Evolutionary conservation across 1,140 invertebrate genomes (phyloP).

Genomic region (Schlechtendalia chinensis): DNA sequence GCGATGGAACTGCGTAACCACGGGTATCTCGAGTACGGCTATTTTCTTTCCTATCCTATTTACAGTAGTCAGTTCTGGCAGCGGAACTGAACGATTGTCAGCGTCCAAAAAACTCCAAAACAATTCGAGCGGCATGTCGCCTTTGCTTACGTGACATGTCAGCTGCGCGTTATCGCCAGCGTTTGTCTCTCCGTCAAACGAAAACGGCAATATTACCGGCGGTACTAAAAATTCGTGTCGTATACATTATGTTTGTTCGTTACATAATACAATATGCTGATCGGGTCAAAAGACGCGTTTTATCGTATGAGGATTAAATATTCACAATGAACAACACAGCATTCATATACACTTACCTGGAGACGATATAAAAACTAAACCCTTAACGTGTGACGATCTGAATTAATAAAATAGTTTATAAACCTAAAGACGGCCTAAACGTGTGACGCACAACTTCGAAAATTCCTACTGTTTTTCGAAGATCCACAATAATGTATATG

Average conservation of each 20-base stretch:
- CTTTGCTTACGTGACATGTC: conserved; percentile 61
- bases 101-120: conserved; percentile 46
- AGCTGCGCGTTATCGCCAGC: conserved; percentile 69
- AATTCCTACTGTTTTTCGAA: too few relatives aligned
- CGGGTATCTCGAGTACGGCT: conserved; percentile 58
- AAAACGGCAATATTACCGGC: conserved; percentile 66
- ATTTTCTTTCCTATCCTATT: conserved; percentile 55
- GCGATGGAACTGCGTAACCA: conserved; percentile 60
- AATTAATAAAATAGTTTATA: too few relatives aligned
- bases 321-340: neutral
- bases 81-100: conserved; percentile 13
- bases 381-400: neutral
- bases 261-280: neutral
- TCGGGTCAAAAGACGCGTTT: neutral
- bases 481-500: too few relatives aligned
- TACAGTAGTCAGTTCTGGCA: conserved; percentile 28
- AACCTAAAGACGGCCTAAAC: too few relatives aligned
- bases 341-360: neutral
- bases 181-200: conserved; percentile 64
- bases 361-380: neutral
- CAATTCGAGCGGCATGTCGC: conserved; percentile 58
- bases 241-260: neutral
- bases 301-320: neutral
- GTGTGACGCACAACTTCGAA: too few relatives aligned
- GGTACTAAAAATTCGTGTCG: conserved; percentile 57